phyloP scores from a whole-genome alignment of 1,140 invertebrate genomes.

The Drosophila gunungcola region DNA sequence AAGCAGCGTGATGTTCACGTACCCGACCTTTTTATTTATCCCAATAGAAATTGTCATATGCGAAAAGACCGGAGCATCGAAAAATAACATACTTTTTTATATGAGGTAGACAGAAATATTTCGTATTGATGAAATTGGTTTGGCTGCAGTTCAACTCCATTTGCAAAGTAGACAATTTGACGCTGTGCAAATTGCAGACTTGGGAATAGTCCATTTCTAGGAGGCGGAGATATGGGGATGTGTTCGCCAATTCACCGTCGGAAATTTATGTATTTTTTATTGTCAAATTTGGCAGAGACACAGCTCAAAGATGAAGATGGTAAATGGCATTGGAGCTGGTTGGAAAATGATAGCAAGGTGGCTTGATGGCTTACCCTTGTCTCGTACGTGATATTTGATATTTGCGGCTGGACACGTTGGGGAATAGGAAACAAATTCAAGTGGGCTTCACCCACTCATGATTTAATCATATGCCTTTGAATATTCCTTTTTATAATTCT shows the following conservation, averaged over 20 bases:
- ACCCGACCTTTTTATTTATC: slow-evolving; percentile 33
- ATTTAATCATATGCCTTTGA: slow-evolving; percentile 56
- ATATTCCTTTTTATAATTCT: slow-evolving; percentile 26
- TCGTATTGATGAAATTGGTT: slow-evolving; percentile 83
- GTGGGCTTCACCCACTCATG: slow-evolving; percentile 27
- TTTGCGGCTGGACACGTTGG: slow-evolving; percentile 64
- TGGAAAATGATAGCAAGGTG: neutral
- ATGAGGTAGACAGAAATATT: slow-evolving; percentile 63
- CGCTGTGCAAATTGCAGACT: slow-evolving; percentile 65
- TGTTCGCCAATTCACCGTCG: slow-evolving; percentile 22
- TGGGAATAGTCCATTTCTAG: slow-evolving; percentile 52
- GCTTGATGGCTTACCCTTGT: slow-evolving; percentile 61
- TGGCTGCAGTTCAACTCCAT: slow-evolving; percentile 58
- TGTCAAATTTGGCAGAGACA: slow-evolving; percentile 71
- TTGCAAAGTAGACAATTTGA: slow-evolving; percentile 78
- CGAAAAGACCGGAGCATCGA: slow-evolving; percentile 3
- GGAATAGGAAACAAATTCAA: slow-evolving; percentile 50
- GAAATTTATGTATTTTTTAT: slow-evolving; percentile 72
- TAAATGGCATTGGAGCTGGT: slow-evolving; percentile 13
- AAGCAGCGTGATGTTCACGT: slow-evolving; percentile 1
- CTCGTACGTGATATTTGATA: slow-evolving; percentile 78
- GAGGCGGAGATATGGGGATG: slow-evolving; percentile 10
- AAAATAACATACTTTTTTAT: slow-evolving; percentile 10
- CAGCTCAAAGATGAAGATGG: slow-evolving; percentile 44
- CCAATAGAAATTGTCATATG: slow-evolving; percentile 56